These are phyloP conservation scores for Heliconius congener DNA, from an alignment of 1,140 invertebrate species.

Conservation along the genomic window DNA sequence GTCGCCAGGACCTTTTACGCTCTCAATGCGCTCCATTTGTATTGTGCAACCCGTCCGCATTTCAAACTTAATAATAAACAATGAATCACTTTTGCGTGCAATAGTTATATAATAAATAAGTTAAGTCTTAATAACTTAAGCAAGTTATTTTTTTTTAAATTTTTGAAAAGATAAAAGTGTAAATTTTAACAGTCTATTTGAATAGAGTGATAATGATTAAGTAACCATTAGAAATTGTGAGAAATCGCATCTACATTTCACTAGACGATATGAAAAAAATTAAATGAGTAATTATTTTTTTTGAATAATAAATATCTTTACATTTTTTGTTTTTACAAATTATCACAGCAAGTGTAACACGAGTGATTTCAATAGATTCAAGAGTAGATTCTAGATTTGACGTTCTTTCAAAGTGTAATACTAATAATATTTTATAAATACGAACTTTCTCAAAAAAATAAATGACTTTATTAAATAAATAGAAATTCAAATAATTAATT, in stretches of 20 bases:
- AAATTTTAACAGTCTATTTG: background rate
- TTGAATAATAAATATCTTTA: background rate
- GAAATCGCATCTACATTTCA: background rate
- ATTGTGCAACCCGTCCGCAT: conserved; percentile 53
- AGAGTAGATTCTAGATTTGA: background rate
- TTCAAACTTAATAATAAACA: conserved; percentile 32
- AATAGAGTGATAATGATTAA: background rate
- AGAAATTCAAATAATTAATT: background rate
- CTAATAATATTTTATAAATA: background rate
- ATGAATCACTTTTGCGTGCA: background rate
- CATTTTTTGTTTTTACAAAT: background rate
- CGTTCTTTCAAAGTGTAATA: background rate
- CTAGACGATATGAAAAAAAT: background rate
- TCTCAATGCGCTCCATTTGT: conserved; percentile 53
- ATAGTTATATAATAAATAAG: conserved; percentile 7
- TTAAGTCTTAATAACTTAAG: background rate
- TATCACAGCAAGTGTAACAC: background rate
- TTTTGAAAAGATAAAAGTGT: background rate
- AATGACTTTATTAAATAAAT: background rate
- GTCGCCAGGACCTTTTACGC: conserved; percentile 62
- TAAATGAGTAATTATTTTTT: background rate
- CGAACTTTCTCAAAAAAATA: background rate
- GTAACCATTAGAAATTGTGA: conserved; percentile 12
- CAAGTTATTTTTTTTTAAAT: background rate
- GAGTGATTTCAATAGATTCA: background rate